Conservation (phyloP, 2,888 invertebrate genomes). For the Cryptus viduatorius region DNA sequence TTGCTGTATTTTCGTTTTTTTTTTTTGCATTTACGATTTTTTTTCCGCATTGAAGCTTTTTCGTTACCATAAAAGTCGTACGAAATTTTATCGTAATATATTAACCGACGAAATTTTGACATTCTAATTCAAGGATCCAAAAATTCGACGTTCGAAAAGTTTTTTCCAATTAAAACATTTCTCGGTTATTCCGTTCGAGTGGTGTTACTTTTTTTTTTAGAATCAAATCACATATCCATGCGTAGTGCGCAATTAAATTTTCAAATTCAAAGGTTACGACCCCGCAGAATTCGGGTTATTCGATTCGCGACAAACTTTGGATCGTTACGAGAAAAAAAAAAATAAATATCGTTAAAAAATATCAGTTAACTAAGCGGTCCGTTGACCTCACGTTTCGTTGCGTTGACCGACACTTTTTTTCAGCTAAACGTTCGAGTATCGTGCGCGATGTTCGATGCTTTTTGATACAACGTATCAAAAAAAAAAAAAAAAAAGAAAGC, state of each 20-base stretch:
- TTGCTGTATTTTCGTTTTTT: neutral
- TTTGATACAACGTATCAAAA: neutral
- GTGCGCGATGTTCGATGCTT: neutral
- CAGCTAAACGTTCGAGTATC: neutral
- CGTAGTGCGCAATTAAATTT: neutral
- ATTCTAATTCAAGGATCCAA: too few species aligned
- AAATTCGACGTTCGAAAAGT: neutral
- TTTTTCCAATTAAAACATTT: neutral
- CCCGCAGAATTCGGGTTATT: neutral
- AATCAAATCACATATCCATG: neutral
- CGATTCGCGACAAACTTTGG: neutral
- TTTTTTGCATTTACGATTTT: neutral
- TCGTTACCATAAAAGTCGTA: too few species aligned
- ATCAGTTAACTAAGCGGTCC: neutral
- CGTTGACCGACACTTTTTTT: neutral
- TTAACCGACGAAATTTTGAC: too few species aligned
- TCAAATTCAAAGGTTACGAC: neutral
- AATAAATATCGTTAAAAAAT: too few species aligned
- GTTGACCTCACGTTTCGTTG: neutral
- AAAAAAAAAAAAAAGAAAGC: neutral
- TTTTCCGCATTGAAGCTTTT: neutral
- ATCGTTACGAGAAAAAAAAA: neutral
- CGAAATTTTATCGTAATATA: too few species aligned
- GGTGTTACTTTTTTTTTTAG: neutral
- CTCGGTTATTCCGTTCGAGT: neutral